A percentile compares a stretch with the other conserved stretches of the same genome.
Evolutionary conservation across 1,140 invertebrate genomes (phyloP).

Genomic region (Platyscapa corneri): DNA sequence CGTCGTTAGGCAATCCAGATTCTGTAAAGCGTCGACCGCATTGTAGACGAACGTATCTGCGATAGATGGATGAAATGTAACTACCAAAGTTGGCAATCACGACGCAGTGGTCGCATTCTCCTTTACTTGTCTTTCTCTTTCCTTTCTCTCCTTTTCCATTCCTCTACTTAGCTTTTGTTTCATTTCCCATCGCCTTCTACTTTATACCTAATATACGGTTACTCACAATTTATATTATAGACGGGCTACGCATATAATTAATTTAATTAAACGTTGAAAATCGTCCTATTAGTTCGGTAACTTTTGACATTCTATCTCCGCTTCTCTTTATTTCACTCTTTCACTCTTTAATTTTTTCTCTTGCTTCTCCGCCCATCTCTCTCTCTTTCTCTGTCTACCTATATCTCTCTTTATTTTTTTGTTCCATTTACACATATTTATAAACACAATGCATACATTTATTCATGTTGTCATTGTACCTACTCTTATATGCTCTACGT

Average conservation of each 20-base stretch:
- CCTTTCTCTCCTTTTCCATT: conserved; percentile 5
- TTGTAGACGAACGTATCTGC: conserved; percentile 58
- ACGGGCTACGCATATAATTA: conserved; percentile 72
- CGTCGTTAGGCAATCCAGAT: conserved; percentile 51
- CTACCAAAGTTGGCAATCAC: conserved; percentile 74
- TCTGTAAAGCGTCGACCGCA: conserved; percentile 49
- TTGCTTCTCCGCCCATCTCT: neutral
- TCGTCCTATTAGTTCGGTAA: conserved; percentile 73
- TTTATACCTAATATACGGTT: conserved; percentile 59
- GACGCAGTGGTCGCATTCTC: conserved; percentile 52
- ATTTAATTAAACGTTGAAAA: conserved; percentile 75
- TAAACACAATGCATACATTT: neutral
- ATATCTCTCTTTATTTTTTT: too few species aligned
- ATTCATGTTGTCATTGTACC: neutral
- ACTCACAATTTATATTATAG: conserved; percentile 73
- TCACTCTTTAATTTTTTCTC: neutral
- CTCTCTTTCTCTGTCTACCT: neutral
- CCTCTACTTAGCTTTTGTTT: neutral
- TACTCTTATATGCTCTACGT: neutral
- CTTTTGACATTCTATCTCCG: conserved; percentile 64
- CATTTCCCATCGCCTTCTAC: conserved; percentile 35
- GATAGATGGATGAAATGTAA: conserved; percentile 71
- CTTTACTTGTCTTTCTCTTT: neutral
- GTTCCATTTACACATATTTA: too few species aligned
- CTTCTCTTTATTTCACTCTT: neutral